A percentile compares a stretch with the other conserved stretches of the same genome.
These are phyloP conservation scores for Pomatostomus ruficeps DNA, from an alignment of 2,113 vertebrate genomes.

Conservation along the genomic window DNA sequence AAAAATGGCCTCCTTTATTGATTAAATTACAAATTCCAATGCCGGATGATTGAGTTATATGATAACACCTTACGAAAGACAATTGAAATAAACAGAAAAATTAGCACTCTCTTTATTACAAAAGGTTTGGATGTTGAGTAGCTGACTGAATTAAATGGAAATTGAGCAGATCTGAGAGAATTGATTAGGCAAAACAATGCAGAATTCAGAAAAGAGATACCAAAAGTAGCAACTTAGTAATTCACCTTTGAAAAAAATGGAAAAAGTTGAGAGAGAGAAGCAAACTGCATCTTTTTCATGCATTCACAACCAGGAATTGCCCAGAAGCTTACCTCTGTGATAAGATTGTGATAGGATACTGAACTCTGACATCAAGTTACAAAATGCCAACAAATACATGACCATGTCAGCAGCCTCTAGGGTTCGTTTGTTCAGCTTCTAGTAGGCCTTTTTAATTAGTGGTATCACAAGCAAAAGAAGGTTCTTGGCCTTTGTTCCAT, in stretches of 20 bases:
- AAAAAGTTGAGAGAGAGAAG: not conserved
- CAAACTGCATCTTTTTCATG: not conserved
- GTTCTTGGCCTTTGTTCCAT: not conserved
- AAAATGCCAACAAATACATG: not conserved
- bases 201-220: not conserved
- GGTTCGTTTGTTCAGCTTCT: not conserved
- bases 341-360: not conserved
- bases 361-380: not conserved
- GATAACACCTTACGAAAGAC: constrained; percentile 13
- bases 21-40: constrained; percentile 58
- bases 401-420: not conserved
- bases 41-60: constrained; percentile 25
- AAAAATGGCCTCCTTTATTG: constrained; percentile 42
- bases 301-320: not conserved
- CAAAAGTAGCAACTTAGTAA: constrained; percentile 16
- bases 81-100: constrained; percentile 54
- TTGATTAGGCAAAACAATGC: constrained; percentile 1
- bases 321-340: not conserved
- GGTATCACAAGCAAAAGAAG: not conserved
- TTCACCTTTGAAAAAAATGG: not conserved
- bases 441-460: not conserved
- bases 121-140: constrained; percentile 34
- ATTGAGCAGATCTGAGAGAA: constrained; percentile 33
- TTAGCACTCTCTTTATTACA: constrained; percentile 36
- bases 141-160: constrained; percentile 46